Percentiles rank a stretch among this genome's conserved stretches.
Evolutionary conservation across 2,888 invertebrate genomes (phyloP).

Genomic region (Torymus texanus): DNA sequence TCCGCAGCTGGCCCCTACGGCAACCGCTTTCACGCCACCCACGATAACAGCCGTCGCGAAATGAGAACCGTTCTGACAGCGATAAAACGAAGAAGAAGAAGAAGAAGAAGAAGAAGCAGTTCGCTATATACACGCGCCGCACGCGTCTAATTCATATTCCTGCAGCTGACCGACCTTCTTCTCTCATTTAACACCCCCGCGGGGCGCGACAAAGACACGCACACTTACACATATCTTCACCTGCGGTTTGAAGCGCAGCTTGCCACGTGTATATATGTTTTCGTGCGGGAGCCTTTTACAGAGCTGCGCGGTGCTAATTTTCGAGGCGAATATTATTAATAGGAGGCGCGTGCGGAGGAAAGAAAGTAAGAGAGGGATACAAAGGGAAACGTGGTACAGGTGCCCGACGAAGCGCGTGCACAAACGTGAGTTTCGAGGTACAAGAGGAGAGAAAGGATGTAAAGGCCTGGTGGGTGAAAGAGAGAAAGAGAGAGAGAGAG

Average conservation of each 20-base stretch:
- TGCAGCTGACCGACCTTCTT: constrained; percentile 72
- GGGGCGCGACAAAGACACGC: constrained; percentile 58
- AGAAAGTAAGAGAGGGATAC: background rate
- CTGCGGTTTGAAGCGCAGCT: constrained; percentile 16
- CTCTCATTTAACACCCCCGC: constrained; percentile 74
- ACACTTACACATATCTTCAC: constrained; percentile 49
- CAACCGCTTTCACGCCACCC: constrained; percentile 57
- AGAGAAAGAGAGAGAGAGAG: no score
- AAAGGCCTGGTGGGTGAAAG: background rate
- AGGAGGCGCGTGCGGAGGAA: constrained; percentile 49
- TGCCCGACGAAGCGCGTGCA: constrained; percentile 11
- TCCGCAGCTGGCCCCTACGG: constrained; percentile 61
- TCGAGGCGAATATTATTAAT: constrained; percentile 71
- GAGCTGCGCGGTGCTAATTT: constrained; percentile 65
- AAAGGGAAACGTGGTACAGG: constrained; percentile 29
- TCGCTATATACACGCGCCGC: constrained; percentile 46
- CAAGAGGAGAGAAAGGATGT: background rate
- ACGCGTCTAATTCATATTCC: constrained; percentile 65
- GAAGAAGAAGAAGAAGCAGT: background rate
- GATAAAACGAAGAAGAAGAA: constrained; percentile 37
- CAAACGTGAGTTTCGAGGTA: background rate
- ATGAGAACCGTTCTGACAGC: background rate
- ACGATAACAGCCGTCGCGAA: constrained; percentile 52
- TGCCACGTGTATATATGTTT: constrained; percentile 2
- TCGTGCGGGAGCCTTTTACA: constrained; percentile 12